Evolutionary conservation across 2,797 vertebrate species (phyloP), one percentile per base, ranked within the genome.

Genomic region (Clarias laeviceps): DNA sequence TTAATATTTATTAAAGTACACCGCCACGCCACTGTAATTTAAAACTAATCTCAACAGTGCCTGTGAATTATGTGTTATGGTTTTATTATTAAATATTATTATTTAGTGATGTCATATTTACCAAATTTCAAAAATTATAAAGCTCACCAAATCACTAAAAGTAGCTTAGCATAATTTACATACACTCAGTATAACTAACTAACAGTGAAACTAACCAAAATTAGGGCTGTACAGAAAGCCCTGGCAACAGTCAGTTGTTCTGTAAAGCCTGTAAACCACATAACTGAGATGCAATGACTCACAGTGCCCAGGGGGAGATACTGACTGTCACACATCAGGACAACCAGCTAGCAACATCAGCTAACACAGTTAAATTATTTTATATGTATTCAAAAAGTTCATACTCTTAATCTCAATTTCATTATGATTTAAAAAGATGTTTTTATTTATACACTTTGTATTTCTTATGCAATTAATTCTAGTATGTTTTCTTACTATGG

Each of bases 1-100:
- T n/a, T n/a, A n/a, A n/a, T n/a, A n/a, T n/a, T 76, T 66, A 73
- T n/a, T 1, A 61, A 72, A 66, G 87, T 89, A 93, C 6, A 74
- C 17, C 29, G 2, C 14, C 14, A 56, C 29, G 2, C 14, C 14
- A 56, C 11, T 57, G 24, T 73, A n/a, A 17, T 27, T 73, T n/a
- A 73, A 73, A 45, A 45, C 37, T 24, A 72, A 15, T 5, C 4
- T 70, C 34, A 70, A 50, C 34, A 11, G 34, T 11, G 18, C 32
- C 34, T 70, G 37, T 24, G 27, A 65, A 65, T 32, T 68, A 34
- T 34, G 65, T 18, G 8, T 20, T 68, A 29, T 29, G 27, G n/a
- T 29, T 6, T 17, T 65, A 29, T 65, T 65, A 27, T 64, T 62
- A 15, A 6, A 68, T 2, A 20, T 68, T 68, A 68, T 34, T 69